Evolutionary conservation across 2,113 vertebrate genomes (phyloP).

Genomic region (Colinus virginianus): DNA sequence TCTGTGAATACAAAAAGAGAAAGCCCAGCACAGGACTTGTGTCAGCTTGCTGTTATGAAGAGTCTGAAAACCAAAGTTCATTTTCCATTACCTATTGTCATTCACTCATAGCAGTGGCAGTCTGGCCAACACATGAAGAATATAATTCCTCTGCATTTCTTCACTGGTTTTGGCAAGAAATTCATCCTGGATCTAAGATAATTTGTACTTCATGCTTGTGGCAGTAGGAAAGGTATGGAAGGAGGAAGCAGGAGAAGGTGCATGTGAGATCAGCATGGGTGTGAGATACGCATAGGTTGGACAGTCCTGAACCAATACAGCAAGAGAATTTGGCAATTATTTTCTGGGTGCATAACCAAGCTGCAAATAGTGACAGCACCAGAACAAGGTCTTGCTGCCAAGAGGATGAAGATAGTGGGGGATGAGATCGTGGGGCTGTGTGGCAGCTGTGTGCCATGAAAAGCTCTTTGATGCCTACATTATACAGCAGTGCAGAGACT

Average conservation of each 20-base stretch:
- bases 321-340: not conserved
- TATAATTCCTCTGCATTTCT: not conserved
- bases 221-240: not conserved
- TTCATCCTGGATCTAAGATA: not conserved
- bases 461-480: not conserved
- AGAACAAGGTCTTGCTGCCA: not conserved
- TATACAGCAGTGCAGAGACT: not conserved
- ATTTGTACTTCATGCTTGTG: not conserved
- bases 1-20: not conserved
- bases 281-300: not conserved
- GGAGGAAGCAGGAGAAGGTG: not conserved
- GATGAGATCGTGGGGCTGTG: not conserved
- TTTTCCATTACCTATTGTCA: not conserved
- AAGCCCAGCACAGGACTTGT: not conserved
- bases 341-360: not conserved
- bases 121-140: not conserved
- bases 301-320: not conserved
- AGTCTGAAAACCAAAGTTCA: not conserved
- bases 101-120: not conserved
- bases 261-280: accelerated
- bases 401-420: not conserved
- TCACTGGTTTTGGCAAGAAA: not conserved
- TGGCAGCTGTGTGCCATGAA: not conserved
- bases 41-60: not conserved
- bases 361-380: not conserved